Conservation (phyloP, 2,113 vertebrate species). For the Odontophorus gujanensis region DNA sequence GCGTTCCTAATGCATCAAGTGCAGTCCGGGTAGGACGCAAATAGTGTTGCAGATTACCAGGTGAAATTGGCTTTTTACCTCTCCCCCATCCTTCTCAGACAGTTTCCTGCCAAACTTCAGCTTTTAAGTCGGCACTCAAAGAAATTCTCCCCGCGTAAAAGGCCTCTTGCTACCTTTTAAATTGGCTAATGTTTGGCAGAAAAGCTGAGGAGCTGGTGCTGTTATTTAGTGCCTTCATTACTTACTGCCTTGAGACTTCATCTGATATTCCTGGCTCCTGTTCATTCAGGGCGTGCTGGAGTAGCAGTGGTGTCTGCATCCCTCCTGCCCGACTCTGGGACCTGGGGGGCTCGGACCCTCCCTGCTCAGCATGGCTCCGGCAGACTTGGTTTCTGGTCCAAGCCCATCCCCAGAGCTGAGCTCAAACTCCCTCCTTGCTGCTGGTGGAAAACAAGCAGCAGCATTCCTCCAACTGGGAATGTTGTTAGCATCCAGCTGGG, state of each 20-base stretch:
- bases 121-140: slow-evolving; percentile 78
- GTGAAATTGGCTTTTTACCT: slow-evolving; percentile 78
- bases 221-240: slow-evolving; percentile 66
- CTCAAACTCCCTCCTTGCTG: slow-evolving; percentile 28
- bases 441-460: slow-evolving; percentile 43
- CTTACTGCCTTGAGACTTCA: slow-evolving; percentile 55
- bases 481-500: slow-evolving; percentile 61
- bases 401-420: slow-evolving; percentile 35
- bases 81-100: slow-evolving; percentile 74
- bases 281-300: slow-evolving; percentile 33
- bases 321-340: neutral
- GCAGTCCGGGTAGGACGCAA: slow-evolving; percentile 70
- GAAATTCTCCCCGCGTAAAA: slow-evolving; percentile 74
- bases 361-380: neutral
- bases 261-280: slow-evolving; percentile 64
- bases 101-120: slow-evolving; percentile 80
- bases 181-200: slow-evolving; percentile 71
- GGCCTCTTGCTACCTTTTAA: slow-evolving; percentile 79
- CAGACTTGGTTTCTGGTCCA: slow-evolving; percentile 46
- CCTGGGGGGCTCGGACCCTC: slow-evolving; percentile 11
- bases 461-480: slow-evolving; percentile 31
- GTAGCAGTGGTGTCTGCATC: neutral
- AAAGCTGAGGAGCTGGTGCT: slow-evolving; percentile 55
- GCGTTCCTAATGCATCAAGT: slow-evolving; percentile 71
- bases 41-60: slow-evolving; percentile 80